Evolutionary conservation across 2,113 vertebrate species (phyloP), one percentile per base, ranked within the genome.

Genomic region (Propithecus coquereli): DNA sequence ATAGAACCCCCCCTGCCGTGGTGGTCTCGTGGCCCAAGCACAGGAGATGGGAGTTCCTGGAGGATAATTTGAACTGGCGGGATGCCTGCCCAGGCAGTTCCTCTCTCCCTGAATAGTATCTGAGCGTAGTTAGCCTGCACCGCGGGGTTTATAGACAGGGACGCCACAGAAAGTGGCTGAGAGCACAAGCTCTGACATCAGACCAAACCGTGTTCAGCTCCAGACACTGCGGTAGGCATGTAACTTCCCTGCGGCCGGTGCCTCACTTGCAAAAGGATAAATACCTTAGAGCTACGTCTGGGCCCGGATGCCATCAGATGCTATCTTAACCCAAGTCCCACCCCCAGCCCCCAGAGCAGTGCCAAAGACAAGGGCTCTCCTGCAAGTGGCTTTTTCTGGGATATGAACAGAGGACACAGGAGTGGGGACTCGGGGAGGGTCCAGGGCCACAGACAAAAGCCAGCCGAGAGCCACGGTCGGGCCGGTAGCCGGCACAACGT

Each of bases 1-100:
- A 40, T 2, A 8, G 30, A 37, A 13, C 59, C 10, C 34, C 22
- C 43, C 2, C 3, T 34, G 18, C 79, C 7, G 6, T 14, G 17
- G 45, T 7, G 54, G 12, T 18, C 27, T 7, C 17, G 0, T 1
- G 34, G 23, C 9, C 22, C 70, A 22, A 37, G 3, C 20, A 10
- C 6, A 13, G 45, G 23, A 50, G 80, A 52, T 30, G 1, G 59
- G 59, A 25, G 47, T 22, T 23, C 68, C 32, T 47, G 37, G 17
- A 30, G 1, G 11, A 17, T 9, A 18, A 6, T 6, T 1, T 3
- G 9, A 20, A 0, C 6, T 6, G 47, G 14, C 0, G 2, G 32
- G 1, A 34, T 40, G 40, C 27, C 30, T 84, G 14, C 30, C 22
- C 5, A 1, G 8, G 23, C 0, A 9, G 45, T n/a, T 23, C 83